Evolutionary conservation across 1,140 invertebrate species (phyloP).

Genomic region (Trigoniulus corallinus): DNA sequence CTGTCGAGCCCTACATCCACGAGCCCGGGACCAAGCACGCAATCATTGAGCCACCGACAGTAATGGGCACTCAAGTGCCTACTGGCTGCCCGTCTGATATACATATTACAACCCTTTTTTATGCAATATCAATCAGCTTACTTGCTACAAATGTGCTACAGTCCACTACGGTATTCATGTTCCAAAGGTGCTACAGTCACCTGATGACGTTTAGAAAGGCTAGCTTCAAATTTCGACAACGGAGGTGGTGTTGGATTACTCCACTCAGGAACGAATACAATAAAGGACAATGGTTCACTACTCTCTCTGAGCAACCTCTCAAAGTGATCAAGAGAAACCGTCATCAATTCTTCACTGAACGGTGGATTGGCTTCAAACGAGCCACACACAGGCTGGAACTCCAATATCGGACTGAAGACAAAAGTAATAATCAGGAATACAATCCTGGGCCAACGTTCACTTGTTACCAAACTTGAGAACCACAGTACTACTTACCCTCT

Average conservation of each 20-base stretch:
- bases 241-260: slow-evolving; percentile 66
- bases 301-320: slow-evolving; percentile 33
- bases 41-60: too few relatives aligned
- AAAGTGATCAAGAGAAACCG: slow-evolving; percentile 77
- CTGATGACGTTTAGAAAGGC: slow-evolving; percentile 60
- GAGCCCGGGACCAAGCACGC: too few relatives aligned
- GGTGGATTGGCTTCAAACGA: slow-evolving; percentile 93
- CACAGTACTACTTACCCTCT: slow-evolving; percentile 47
- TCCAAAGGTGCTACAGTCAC: slow-evolving; percentile 80
- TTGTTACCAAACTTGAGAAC: neutral
- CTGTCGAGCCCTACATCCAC: too few relatives aligned
- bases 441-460: slow-evolving; percentile 10
- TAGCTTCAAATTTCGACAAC: slow-evolving; percentile 43
- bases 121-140: slow-evolving; percentile 40
- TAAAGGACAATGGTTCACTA: slow-evolving; percentile 76
- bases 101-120: too few relatives aligned
- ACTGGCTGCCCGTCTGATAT: too few relatives aligned
- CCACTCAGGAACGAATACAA: slow-evolving; percentile 87
- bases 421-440: too few relatives aligned
- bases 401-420: slow-evolving; percentile 74
- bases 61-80: too few relatives aligned
- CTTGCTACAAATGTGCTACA: slow-evolving; percentile 77
- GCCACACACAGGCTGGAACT: slow-evolving; percentile 77
- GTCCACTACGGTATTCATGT: slow-evolving; percentile 79
- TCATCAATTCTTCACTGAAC: slow-evolving; percentile 85